Evolutionary conservation across 2,797 vertebrate genomes (phyloP).

Genomic region (Dicrostonyx torquatus): DNA sequence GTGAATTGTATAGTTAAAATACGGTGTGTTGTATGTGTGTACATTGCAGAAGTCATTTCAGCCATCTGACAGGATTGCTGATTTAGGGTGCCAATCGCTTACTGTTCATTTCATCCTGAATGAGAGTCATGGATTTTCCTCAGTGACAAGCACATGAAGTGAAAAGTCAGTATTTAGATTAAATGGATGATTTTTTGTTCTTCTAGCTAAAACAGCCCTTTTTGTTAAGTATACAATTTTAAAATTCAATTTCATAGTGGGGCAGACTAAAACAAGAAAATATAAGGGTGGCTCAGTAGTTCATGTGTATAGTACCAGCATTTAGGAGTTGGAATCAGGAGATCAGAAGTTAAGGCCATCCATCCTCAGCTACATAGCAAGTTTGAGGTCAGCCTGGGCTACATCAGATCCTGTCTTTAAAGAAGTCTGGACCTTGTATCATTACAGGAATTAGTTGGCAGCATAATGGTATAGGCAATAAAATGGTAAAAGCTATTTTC

Average conservation of each 20-base stretch:
- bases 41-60: background rate
- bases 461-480: background rate
- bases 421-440: background rate
- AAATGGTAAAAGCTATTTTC: background rate
- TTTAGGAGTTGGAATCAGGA: background rate
- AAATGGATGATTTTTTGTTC: background rate
- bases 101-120: background rate
- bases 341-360: background rate
- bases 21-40: background rate
- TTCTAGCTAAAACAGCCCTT: background rate
- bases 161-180: background rate
- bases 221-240: background rate
- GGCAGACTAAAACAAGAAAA: background rate
- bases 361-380: background rate
- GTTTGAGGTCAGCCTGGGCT: background rate
- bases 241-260: background rate
- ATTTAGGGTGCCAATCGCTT: background rate
- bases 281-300: background rate
- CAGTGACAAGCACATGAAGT: background rate
- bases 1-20: background rate
- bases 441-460: constrained; percentile 15
- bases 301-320: background rate
- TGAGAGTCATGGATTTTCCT: background rate
- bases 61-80: background rate
- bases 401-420: background rate